Base-by-base conservation (phyloP, 2,888 invertebrate genomes). In the Synanthedon andrenaeformis region DNA sequence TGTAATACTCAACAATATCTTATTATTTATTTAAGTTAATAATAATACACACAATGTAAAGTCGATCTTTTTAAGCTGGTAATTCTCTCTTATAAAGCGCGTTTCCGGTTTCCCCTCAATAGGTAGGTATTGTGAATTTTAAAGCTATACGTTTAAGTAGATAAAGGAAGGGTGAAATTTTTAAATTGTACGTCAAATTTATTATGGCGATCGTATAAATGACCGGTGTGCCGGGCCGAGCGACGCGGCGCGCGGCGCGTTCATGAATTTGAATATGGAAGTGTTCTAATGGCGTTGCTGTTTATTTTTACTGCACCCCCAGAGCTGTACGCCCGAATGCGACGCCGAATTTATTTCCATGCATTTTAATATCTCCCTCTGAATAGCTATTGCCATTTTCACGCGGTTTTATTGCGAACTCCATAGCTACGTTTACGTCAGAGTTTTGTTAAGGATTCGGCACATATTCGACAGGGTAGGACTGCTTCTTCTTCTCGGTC, bases 271-370 rank as follows among this genome's bases (percentile, higher is more conserved):
- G 84, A 88, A 88, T 88, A 89, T 89, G 88, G 89, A 89, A 89
- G 89, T 89, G 84, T 86, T 84, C 82, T 89, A 86, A 89, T 88
- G 83, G 84, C 83, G 81, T 78, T 82, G 79, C 84, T 89, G 89
- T 89, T 89, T 89, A 89, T 88, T 89, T 88, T 88, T 83, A 86
- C 83, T 85, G 86, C 84, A 87, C 84, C 87, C 87, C 86, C 83
- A 78, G 77, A 83, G 79, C 80, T 72, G 80, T 74, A 80, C 77
- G 85, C 76, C 81, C 88, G 89, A 89, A 89, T 89, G 89, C 88
- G 88, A 87, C 86, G 88, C 88, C 86, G 86, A 89, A 88, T 85
- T 86, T 87, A 87, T 87, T 86, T 83, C 84, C 86, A 87, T 86
- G 86, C 86, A 87, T 87, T 87, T 87, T 87, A 87, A 87, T 87